These are phyloP conservation scores for Thrips palmi DNA, from an alignment of 1,140 invertebrate genomes.

Conservation along the genomic window DNA sequence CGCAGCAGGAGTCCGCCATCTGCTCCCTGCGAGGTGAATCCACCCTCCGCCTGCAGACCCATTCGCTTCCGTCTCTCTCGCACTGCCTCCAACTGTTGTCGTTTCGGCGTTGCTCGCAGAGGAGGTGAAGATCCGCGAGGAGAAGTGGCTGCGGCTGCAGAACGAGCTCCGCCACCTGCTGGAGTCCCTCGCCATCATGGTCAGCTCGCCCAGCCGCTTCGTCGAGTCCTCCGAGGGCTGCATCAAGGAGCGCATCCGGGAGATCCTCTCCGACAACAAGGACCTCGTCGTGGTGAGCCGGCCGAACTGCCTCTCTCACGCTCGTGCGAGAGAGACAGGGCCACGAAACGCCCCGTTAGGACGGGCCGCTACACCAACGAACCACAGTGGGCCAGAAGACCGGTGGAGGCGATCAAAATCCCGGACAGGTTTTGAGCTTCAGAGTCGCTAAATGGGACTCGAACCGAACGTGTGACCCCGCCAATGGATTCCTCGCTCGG, in stretches of 20 bases:
- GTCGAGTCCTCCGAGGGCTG: constrained; percentile 52
- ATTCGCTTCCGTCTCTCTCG: background rate
- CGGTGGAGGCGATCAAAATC: background rate
- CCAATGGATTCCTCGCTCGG: constrained; percentile 18
- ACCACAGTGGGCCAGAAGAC: too few relatives aligned
- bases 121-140: constrained; percentile 45
- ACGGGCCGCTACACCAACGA: background rate
- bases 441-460: too few relatives aligned
- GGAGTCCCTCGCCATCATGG: constrained; percentile 43
- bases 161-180: constrained; percentile 41
- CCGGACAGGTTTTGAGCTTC: background rate
- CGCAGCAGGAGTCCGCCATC: constrained; percentile 43
- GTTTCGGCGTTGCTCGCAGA: too few relatives aligned
- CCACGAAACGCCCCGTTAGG: too few relatives aligned
- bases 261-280: constrained; percentile 53
- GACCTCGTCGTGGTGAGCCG: constrained; percentile 44
- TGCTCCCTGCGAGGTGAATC: constrained; percentile 42
- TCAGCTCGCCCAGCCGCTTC: constrained; percentile 45
- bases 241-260: constrained; percentile 56
- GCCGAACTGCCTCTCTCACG: background rate
- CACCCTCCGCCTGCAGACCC: too few relatives aligned
- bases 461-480: constrained; percentile 21
- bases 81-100: background rate
- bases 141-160: constrained; percentile 41
- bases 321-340: background rate